Evolutionary conservation across 2,113 vertebrate species (phyloP), one percentile per base, ranked within the genome.

Genomic region (Montifringilla adamsi): DNA sequence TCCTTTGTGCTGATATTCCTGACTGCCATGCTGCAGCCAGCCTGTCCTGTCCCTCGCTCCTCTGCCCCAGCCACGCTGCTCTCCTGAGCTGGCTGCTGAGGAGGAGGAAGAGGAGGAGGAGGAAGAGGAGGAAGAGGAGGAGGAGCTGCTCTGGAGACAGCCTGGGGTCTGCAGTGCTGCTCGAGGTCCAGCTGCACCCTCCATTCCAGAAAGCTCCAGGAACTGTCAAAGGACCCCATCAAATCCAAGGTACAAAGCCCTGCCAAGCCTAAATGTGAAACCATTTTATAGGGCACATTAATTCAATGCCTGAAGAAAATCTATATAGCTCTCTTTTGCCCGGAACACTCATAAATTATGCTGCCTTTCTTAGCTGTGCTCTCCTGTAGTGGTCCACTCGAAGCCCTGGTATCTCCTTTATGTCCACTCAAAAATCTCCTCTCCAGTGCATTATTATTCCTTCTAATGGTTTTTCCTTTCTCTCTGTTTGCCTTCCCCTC

Each of bases 261-360:
- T 94, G 97, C 93, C 95, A 96, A 91, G 93, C 91, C 92, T 91
- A 96, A 97, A 97, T 96, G 94, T 94, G 96, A 97, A 97, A 85
- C 94, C 95, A 55, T 97, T 97, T 97, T 81, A 93, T 50, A 94
- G 72, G 96, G 95, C 41, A 28, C 97, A 97, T 96, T 97, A 96
- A 97, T 97, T 94, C 77, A 89, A 91, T 96, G 96, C 95, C 93
- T 93, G 90, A 85, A 95, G 93, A 96, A 97, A 97, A 97, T 97
- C 97, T 49, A 96, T 96, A 95, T 4, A 77, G 97, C 43, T 91
- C 96, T 97, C 97, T 96, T 97, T 94, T 97, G 96, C 97, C 95
- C 82, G 95, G 96, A 97, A 97, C 89, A 90, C 95, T 97, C 96
- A 97, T 98, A 97, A 98, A 97, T 98, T 96, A 97, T 96, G 95